Evolutionary conservation across 2,888 invertebrate genomes (phyloP), one percentile per base, ranked within the genome.

Genomic region (Dynastes tityus): DNA sequence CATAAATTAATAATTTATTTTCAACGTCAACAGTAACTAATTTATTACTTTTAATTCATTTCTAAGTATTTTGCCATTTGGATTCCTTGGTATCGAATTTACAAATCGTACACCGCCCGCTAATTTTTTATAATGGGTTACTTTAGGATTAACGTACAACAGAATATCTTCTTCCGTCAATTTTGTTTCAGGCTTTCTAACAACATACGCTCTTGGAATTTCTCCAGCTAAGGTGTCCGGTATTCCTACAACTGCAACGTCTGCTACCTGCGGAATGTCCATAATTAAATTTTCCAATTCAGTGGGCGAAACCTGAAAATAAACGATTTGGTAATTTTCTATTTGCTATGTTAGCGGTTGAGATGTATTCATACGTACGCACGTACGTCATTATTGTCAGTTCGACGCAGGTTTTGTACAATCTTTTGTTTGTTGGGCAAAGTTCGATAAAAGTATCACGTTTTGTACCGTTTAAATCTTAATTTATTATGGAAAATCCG

Each of bases 211-310:
- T 83, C 90, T 91, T 0, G 95, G 95, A 0, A 95, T 87, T 89
- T 96, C 95, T 0, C 95, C 96, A 0, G 93, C 92, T 29, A 92
- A 85, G 0, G 91, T 89, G 84, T 95, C 93, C 0, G 94, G 93
- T 27, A 95, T 90, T 0, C 95, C 96, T 9, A 96, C 93, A 0
- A 96, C 96, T 0, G 95, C 96, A 0, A 93, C 95, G 85, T 96
- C 96, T 0, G 91, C 91, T 11, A 96, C 92, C 79, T 92, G 93
- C 0, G 93, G 92, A 81, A 93, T 91, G 85, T 94, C 93, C 87
- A 95, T 90, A 61, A 96, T 91, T 5, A 96, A 86, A 82, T 93
- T 94, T 88, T 97, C 96, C 78, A 96, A 88, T 89, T 97, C 96
- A 1, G 96, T 95, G 29, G 96, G 96, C 0, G 96, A 94, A 40